phyloP scores from a whole-genome alignment of 1,140 invertebrate species.

The Linepithema humile region DNA sequence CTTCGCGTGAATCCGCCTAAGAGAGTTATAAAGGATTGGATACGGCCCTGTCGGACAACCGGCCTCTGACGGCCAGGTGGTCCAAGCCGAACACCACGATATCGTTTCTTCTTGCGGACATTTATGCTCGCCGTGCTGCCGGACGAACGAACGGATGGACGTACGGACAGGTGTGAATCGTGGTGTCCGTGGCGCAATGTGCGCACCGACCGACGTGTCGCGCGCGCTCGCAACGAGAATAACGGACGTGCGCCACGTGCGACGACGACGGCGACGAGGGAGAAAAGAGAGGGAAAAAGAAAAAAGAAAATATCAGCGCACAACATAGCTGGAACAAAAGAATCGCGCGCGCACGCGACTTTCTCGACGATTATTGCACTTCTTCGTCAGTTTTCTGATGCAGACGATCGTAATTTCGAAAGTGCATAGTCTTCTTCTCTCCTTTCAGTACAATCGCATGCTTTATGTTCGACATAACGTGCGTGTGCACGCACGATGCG shows the following conservation, averaged over 20 bases:
- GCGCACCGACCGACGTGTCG: conserved; percentile 50
- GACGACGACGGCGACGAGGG: background rate
- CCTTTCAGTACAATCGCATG: background rate
- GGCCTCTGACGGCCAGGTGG: conserved; percentile 44
- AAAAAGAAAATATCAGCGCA: background rate
- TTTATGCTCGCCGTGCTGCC: conserved; percentile 39
- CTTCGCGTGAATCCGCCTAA: background rate
- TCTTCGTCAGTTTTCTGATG: background rate
- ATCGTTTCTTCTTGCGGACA: conserved; percentile 55
- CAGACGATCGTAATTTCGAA: conserved; percentile 28
- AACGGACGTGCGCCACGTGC: conserved; percentile 49
- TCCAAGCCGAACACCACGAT: conserved; percentile 43
- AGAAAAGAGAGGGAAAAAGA: background rate
- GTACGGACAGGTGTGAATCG: conserved; percentile 48
- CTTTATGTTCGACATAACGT: background rate
- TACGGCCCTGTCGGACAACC: conserved; percentile 37
- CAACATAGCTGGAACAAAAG: conserved; percentile 24
- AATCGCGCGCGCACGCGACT: conserved; percentile 4
- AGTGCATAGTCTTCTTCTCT: background rate
- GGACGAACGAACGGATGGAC: conserved; percentile 20
- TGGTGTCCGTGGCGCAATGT: conserved; percentile 54
- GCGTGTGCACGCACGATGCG: background rate
- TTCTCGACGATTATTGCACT: conserved; percentile 22
- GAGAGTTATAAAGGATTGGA: background rate
- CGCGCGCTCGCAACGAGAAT: conserved; percentile 41